Percentiles rank a stretch among this genome's conserved stretches.
phyloP scores from a whole-genome alignment of 2,888 invertebrate species.

The Melitaea athalia region DNA sequence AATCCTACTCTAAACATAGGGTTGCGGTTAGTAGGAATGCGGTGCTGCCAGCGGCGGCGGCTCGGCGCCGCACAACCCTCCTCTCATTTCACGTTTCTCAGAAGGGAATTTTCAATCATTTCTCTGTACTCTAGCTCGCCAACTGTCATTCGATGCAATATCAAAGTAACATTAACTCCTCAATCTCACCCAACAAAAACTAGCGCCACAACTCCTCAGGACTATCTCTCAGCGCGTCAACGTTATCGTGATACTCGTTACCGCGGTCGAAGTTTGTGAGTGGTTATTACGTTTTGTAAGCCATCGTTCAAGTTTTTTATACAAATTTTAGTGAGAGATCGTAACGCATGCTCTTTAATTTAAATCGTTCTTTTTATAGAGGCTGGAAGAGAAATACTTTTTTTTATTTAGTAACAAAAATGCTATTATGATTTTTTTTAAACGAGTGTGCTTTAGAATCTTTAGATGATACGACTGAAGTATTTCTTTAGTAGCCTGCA shows the following conservation, averaged over 20 bases:
- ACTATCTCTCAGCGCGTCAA: background rate
- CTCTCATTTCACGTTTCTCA: conserved; percentile 72
- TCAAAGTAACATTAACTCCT: conserved; percentile 27
- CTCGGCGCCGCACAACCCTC: conserved; percentile 50
- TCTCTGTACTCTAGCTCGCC: conserved; percentile 51
- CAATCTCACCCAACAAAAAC: conserved; percentile 15
- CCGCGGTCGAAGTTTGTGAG: background rate
- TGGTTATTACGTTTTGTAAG: conserved; percentile 3
- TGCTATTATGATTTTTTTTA: background rate
- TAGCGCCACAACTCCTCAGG: background rate
- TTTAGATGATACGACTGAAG: too few relatives aligned
- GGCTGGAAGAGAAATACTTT: background rate
- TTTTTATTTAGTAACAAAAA: background rate
- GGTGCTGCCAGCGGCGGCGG: conserved; percentile 50
- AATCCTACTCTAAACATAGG: conserved; percentile 61
- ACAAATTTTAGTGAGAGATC: conserved; percentile 15
- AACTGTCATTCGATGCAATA: conserved; percentile 64
- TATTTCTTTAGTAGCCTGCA: too few relatives aligned
- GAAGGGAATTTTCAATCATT: conserved; percentile 75
- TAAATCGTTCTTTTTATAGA: background rate
- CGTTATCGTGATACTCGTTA: background rate
- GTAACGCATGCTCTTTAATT: conserved; percentile 23
- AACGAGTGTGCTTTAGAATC: background rate
- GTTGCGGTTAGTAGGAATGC: conserved; percentile 75
- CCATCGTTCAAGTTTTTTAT: conserved; percentile 26